Percentiles rank a stretch among this genome's conserved stretches.
Evolutionary conservation across 2,888 invertebrate genomes (phyloP).

Genomic region (Amorpha juglandis): DNA sequence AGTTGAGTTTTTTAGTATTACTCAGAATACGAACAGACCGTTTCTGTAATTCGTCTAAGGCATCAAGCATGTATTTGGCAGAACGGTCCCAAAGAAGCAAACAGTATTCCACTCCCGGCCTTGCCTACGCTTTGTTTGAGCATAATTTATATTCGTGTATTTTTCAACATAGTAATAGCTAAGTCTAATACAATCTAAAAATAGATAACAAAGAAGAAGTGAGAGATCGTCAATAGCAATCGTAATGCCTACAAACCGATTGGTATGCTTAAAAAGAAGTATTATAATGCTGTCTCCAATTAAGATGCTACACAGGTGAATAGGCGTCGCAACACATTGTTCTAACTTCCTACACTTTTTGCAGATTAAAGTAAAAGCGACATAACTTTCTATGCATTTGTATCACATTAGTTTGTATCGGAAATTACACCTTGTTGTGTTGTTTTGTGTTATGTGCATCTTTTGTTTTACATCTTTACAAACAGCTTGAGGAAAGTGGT

Average conservation of each 20-base stretch:
- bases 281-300: background rate
- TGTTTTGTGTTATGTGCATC: too few species aligned
- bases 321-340: constrained; percentile 1
- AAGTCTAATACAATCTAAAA: background rate
- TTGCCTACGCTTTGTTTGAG: too few species aligned
- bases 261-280: background rate
- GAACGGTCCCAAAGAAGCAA: too few species aligned
- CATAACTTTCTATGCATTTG: constrained; percentile 18
- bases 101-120: too few species aligned
- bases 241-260: background rate
- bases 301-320: constrained; percentile 5
- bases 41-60: too few species aligned
- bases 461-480: background rate
- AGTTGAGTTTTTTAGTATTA: too few species aligned
- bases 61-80: too few species aligned
- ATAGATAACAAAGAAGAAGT: background rate
- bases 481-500: background rate
- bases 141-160: too few species aligned
- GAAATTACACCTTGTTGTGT: background rate
- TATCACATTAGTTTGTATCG: constrained; percentile 8
- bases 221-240: background rate
- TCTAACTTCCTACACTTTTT: constrained; percentile 16
- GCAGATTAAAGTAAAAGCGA: constrained; percentile 19
- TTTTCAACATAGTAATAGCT: background rate
- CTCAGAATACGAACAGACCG: too few species aligned